Percentiles rank a stretch among this genome's conserved stretches.
Conservation (phyloP, 2,797 vertebrate genomes). For the Ambastaia sidthimunki region DNA sequence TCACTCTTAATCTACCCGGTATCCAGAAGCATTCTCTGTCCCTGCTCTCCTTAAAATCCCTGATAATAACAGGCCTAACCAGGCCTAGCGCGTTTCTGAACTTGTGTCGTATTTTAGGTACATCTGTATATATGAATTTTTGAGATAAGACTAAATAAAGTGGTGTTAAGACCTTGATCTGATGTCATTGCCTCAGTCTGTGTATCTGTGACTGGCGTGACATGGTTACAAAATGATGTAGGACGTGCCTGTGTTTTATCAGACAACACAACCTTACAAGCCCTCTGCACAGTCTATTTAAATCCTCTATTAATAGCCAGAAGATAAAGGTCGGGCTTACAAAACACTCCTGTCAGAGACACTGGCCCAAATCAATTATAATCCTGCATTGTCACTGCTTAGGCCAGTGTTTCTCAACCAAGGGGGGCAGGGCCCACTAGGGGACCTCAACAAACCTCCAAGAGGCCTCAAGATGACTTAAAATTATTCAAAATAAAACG, state of each 20-base stretch:
- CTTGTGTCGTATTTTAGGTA: background rate
- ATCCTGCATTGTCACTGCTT: background rate
- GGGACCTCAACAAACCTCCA: background rate
- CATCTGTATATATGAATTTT: background rate
- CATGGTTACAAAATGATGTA: background rate
- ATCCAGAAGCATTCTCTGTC: constrained; percentile 22
- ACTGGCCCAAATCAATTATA: background rate
- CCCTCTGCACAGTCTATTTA: background rate
- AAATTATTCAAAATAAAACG: too few relatives aligned
- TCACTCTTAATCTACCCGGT: constrained; percentile 34
- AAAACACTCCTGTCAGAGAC: background rate
- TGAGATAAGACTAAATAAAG: background rate
- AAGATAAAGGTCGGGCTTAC: background rate
- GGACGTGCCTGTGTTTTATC: background rate
- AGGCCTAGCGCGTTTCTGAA: background rate
- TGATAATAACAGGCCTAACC: constrained; percentile 8
- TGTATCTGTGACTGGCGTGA: background rate
- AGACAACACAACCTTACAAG: background rate
- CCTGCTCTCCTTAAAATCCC: constrained; percentile 16
- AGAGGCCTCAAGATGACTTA: too few relatives aligned
- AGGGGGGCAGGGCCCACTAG: too few relatives aligned
- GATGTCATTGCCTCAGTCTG: background rate
- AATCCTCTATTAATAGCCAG: background rate
- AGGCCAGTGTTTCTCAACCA: too few relatives aligned
- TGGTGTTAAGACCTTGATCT: background rate